phyloP scores from a whole-genome alignment of 2,797 vertebrate species.

The Pelobates cultripes region DNA sequence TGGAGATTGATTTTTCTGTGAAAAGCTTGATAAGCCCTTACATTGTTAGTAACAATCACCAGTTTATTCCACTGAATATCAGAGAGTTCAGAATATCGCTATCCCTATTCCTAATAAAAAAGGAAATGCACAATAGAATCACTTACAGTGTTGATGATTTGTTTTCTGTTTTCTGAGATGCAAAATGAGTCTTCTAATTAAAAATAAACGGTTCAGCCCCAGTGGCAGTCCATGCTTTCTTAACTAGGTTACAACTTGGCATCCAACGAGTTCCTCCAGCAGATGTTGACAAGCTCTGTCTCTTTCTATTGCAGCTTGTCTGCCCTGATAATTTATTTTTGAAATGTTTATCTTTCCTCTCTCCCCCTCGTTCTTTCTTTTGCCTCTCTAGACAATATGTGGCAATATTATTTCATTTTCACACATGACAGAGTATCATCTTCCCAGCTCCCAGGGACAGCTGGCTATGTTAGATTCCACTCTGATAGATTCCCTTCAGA shows the following conservation, averaged over 20 bases:
- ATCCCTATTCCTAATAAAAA: too few relatives aligned
- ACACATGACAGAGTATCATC: conserved; percentile 47
- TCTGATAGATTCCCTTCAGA: conserved; percentile 44
- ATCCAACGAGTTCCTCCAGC: conserved; percentile 45
- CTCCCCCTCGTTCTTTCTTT: conserved; percentile 17
- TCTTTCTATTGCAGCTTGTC: conserved; percentile 42
- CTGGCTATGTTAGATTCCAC: conserved; percentile 41
- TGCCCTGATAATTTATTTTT: conserved; percentile 48
- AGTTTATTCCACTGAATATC: conserved; percentile 9
- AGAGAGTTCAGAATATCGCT: background rate
- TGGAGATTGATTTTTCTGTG: background rate
- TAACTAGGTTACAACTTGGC: conserved; percentile 54
- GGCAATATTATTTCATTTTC: conserved; percentile 50
- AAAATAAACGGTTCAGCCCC: conserved; percentile 44
- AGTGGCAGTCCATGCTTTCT: conserved; percentile 39
- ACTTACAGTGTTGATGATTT: conserved; percentile 31
- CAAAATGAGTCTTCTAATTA: conserved; percentile 49
- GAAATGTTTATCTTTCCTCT: conserved; percentile 39
- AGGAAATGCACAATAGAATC: conserved; percentile 20
- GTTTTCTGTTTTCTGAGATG: conserved; percentile 35
- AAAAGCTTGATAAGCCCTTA: background rate
- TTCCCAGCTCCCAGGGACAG: conserved; percentile 47
- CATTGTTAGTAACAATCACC: background rate
- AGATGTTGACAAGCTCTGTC: conserved; percentile 48
- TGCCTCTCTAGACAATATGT: conserved; percentile 45